Evolutionary conservation across 2,797 vertebrate genomes (phyloP), one percentile per base, ranked within the genome.

Genomic region (Steatocranus sp.): DNA sequence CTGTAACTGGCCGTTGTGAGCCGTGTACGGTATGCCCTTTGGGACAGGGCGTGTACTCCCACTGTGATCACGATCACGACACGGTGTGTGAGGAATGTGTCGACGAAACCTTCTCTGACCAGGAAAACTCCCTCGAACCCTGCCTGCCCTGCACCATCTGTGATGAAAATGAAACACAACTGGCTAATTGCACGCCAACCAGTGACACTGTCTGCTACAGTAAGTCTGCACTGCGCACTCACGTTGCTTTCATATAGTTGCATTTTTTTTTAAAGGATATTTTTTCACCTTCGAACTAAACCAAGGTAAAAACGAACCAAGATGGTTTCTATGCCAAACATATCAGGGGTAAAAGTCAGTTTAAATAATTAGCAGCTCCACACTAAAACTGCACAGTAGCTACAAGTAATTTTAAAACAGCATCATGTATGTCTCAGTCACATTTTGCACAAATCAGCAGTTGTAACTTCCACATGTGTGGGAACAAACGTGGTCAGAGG

Each of bases 141-240:
- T 99, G 98, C 89, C 95, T 99, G 93, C 98, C 98, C 81, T 99
- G 98, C 96, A 97, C 97, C 14, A 94, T 97, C 83, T 99, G 98
- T 1, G 98, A 99, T 18, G 97, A 96, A 0, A 96, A 94, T 11
- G 95, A 97, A 93, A 87, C 80, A n/a, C 83, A 94, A 91, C 17
- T 95, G 58, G 86, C 90, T 8, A 90, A 84, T 58, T 99, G 98
- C 93, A 96, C 97, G 0, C 84, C 96, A 2, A 30, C 6, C 82
- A 95, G 92, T 0, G 98, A 99, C 3, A 94, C 98, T 0, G 80
- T 96, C 56, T 99, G 98, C 86, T 95, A 96, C 27, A 96, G 98
- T 99, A 46, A 93, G 95, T 88, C 46, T 12, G 38, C 20, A 36
- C 34, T 36, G 34, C 75, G 61, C 38, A 54, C 15, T 12, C 41